phyloP scores from a whole-genome alignment of 2,797 vertebrate genomes.

The Cynodonichthys magdalenae region DNA sequence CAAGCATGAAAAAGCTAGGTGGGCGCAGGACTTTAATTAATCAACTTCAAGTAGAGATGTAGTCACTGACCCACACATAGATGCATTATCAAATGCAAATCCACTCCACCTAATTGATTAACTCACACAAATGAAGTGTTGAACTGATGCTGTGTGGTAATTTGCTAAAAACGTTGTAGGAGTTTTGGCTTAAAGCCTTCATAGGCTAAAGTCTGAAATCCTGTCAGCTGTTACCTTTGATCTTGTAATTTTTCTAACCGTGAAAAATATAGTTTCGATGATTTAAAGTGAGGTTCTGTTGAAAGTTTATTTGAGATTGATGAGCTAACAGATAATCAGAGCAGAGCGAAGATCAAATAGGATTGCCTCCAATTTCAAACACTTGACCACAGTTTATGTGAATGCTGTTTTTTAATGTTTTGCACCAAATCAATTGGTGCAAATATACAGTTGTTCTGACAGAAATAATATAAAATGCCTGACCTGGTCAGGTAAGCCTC shows the following conservation, averaged over 20 bases:
- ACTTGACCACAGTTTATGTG: no score
- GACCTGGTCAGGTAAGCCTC: no score
- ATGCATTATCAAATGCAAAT: constrained; percentile 33
- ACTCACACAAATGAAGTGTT: constrained; percentile 12
- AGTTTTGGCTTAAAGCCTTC: constrained; percentile 17
- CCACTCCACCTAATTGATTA: constrained; percentile 29
- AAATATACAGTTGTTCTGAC: no score
- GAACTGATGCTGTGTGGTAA: constrained; percentile 19
- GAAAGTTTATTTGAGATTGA: no score
- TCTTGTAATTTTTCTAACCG: constrained; percentile 36
- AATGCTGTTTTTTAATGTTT: no score
- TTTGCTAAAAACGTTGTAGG: constrained; percentile 9
- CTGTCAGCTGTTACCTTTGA: constrained; percentile 18
- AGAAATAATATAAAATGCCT: no score
- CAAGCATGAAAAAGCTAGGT: constrained; percentile 42
- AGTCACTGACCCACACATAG: constrained; percentile 46
- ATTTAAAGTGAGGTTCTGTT: no score
- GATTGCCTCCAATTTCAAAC: no score
- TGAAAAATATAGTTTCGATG: background rate
- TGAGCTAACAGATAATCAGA: no score
- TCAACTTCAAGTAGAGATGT: constrained; percentile 18
- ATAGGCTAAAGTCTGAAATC: background rate
- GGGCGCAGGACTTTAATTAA: constrained; percentile 40
- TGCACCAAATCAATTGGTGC: no score
- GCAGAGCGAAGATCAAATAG: no score